These are phyloP conservation scores for Recurvirostra avosetta DNA, from an alignment of 2,113 vertebrate genomes.

Conservation along the genomic window DNA sequence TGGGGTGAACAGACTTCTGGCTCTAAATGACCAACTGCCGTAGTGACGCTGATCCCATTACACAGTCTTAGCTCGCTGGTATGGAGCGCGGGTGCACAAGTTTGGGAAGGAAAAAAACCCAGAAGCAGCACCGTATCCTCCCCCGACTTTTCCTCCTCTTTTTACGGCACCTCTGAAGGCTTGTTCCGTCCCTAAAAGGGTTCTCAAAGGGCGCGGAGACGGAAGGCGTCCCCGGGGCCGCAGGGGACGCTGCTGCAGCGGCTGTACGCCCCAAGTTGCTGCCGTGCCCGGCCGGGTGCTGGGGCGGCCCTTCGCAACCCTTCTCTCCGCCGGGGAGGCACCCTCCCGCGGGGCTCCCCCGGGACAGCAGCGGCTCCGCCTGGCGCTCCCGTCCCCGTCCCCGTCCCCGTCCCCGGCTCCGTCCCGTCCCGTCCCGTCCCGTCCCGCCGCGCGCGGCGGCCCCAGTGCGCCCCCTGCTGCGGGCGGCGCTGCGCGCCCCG, in stretches of 20 bases:
- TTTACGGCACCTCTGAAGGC: background rate
- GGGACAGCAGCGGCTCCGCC: background rate
- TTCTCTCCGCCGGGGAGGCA: background rate
- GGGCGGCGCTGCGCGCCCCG: background rate
- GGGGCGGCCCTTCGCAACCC: background rate
- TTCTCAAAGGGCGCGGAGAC: background rate
- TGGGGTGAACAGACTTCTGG: background rate
- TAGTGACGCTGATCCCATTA: background rate
- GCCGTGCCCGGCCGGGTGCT: background rate
- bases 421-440: background rate
- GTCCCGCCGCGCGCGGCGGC: background rate
- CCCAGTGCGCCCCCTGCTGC: constrained; percentile 5
- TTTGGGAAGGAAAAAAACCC: background rate
- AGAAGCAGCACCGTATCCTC: background rate
- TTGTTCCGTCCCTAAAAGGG: background rate
- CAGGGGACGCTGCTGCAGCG: background rate
- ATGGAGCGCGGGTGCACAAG: background rate
- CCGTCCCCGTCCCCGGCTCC: background rate
- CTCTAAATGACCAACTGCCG: background rate
- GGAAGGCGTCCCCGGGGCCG: background rate
- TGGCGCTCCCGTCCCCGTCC: background rate
- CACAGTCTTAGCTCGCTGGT: background rate
- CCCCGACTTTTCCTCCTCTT: background rate
- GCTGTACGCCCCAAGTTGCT: background rate
- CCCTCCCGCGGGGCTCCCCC: background rate